Base-by-base conservation (phyloP, 2,797 vertebrate species). In the Spinibarbus caldwelli region DNA sequence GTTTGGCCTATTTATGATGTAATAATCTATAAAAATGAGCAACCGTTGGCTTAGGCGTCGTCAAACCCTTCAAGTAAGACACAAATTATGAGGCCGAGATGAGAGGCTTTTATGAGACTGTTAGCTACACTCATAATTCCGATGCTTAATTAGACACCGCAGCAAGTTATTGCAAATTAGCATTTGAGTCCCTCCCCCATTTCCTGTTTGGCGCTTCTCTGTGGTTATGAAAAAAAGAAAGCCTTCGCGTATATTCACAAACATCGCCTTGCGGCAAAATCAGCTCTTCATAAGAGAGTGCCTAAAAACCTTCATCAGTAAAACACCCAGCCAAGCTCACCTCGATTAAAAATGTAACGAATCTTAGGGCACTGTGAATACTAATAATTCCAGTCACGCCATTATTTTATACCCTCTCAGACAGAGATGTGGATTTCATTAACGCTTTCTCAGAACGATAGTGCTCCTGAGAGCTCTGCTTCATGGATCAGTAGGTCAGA, bases 271-370 rank as follows among this genome's bases (percentile, higher is more conserved):
- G 87, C 90, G 90, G 91, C 90, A 90, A 89, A 90, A 93, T 90
- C 89, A 89, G 90, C 89, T 94, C 92, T 93, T 93, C 91, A 92
- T 91, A 93, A 92, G 91, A 94, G 89, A 91, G 91, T 90, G 93
- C 92, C 92, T 91, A 90, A 93, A 81, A 93, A 92, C 90, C 93
- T 21, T 92, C 90, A 93, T 90, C 89, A 88, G 92, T 91, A 92
- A 93, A 91, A 92, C 91, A 92, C 90, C 87, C 91, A 90, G 90
- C 91, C 92, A 88, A 91, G 92, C 92, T 94, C 90, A 94, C 90
- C 92, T 93, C 93, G 93, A 94, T 95, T 93, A 94, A 95, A 96
- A 94, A 95, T 94, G 88, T 91, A 95, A 94, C 92, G 88, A 93
- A 94, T 93, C 91, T 91, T 92, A 91, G 90, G 93, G 93, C 94